Conservation (phyloP, 2,797 vertebrate genomes). For the Peromyscus eremicus region DNA sequence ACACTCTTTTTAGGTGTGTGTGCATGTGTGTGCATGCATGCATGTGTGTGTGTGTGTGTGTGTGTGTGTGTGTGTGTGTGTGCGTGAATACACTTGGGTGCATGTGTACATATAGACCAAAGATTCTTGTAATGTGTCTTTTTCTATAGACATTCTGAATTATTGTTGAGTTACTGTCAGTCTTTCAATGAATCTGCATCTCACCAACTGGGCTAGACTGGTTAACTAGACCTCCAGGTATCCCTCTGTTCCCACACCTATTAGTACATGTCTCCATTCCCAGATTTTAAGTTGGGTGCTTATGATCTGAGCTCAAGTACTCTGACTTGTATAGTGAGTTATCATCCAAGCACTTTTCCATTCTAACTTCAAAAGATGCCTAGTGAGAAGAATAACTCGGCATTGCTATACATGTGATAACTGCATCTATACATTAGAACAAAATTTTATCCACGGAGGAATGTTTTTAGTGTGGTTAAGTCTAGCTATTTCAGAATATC, state of each 20-base stretch:
- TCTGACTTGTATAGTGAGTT: neutral
- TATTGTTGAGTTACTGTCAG: neutral
- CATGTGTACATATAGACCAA: neutral
- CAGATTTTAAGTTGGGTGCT: neutral
- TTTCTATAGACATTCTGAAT: neutral
- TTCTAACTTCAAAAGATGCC: neutral
- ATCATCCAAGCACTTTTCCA: too few relatives aligned
- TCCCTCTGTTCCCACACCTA: rapidly evolving
- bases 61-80: neutral
- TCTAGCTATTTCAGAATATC: constrained; percentile 6
- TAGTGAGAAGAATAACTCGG: rapidly evolving
- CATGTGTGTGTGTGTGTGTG: neutral
- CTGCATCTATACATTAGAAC: neutral
- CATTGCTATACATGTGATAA: neutral
- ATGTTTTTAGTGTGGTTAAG: neutral
- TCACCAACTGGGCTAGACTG: neutral
- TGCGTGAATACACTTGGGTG: too few relatives aligned
- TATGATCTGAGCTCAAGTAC: neutral
- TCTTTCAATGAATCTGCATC: neutral
- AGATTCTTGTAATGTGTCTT: neutral
- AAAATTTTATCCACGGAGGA: neutral
- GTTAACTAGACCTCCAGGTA: neutral
- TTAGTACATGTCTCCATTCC: neutral
- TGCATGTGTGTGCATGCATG: neutral
- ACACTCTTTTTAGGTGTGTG: neutral